phyloP scores from a whole-genome alignment of 2,797 vertebrate species.

The Mergus octosetaceus region DNA sequence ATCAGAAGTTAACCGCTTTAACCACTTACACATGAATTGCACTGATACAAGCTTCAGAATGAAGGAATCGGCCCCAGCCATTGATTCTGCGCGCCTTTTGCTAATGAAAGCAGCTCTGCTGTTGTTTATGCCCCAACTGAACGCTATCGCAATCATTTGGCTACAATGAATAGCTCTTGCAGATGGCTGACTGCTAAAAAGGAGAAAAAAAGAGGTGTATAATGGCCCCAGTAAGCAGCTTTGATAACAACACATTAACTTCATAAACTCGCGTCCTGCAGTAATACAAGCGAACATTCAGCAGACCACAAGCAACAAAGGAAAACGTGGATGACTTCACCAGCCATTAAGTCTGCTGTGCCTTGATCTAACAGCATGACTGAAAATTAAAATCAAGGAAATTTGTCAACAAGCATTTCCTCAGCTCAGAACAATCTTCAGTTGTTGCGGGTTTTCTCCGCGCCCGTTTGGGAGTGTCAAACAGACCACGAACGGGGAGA shows the following conservation, averaged over 20 bases:
- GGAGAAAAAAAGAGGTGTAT: not conserved
- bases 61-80: not conserved
- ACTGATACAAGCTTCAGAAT: not conserved
- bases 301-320: conserved; percentile 47
- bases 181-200: conserved; percentile 36
- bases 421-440: conserved; percentile 39
- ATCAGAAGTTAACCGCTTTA: conserved; percentile 49
- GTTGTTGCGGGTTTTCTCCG: conserved; percentile 20
- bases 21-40: not conserved
- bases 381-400: conserved; percentile 42
- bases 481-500: not conserved
- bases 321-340: conserved; percentile 45
- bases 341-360: conserved; percentile 29
- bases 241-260: conserved; percentile 41
- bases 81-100: conserved; percentile 1
- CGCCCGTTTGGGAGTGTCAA: not conserved
- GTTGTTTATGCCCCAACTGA: conserved; percentile 8
- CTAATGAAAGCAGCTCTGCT: conserved; percentile 22
- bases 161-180: conserved; percentile 41
- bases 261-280: conserved; percentile 50
- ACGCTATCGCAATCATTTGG: not conserved
- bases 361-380: conserved; percentile 39
- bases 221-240: conserved; percentile 34
- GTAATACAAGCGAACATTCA: conserved; percentile 48
- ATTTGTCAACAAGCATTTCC: conserved; percentile 62